Evolutionary conservation across 2,888 invertebrate genomes (phyloP), one percentile per base, ranked within the genome.

Genomic region (Stenurella melanura): DNA sequence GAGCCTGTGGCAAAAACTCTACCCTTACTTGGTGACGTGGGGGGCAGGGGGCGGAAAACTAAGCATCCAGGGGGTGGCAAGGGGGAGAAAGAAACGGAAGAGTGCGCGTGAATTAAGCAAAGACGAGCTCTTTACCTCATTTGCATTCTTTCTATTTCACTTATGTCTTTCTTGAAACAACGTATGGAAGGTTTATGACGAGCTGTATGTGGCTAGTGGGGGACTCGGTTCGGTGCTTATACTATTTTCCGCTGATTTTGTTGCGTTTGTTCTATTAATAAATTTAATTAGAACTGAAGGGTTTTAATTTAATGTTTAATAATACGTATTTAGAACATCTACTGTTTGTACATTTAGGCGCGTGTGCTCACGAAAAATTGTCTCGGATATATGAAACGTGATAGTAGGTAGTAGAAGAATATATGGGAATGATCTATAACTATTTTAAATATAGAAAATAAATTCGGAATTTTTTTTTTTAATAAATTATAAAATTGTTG

Each of bases 1-100:
- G 92, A 91, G 91, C 88, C 90, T 90, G 91, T 91, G 88, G 90
- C 90, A 90, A 90, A 89, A 89, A 89, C 89, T 89, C 87, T 87
- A 88, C 88, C 87, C 86, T 87, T 86, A 86, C 86, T 86, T 86
- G 87, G 87, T 87, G 88, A 86, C 87, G 87, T 84, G 82, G 81
- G 80, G 83, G 80, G 80, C 72, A 73, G 83, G 84, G 85, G 85
- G 85, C 80, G 84, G 81, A 80, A 61, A 70, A 70, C 70, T 70
- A 75, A 77, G 79, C 79, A 79, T 79, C 77, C 79, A 73, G 75
- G 76, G 77, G 77, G 73, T 38, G 74, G 82, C 80, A 80, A 80
- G 82, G 79, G 82, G 81, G 83, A 84, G 88, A 90, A 90, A 90
- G 90, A 89, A 90, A 89, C 88, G 89, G 89, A 89, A 89, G 89